These are phyloP conservation scores for Metopolophium dirhodum DNA, from an alignment of 1,140 invertebrate species.

Conservation along the genomic window DNA sequence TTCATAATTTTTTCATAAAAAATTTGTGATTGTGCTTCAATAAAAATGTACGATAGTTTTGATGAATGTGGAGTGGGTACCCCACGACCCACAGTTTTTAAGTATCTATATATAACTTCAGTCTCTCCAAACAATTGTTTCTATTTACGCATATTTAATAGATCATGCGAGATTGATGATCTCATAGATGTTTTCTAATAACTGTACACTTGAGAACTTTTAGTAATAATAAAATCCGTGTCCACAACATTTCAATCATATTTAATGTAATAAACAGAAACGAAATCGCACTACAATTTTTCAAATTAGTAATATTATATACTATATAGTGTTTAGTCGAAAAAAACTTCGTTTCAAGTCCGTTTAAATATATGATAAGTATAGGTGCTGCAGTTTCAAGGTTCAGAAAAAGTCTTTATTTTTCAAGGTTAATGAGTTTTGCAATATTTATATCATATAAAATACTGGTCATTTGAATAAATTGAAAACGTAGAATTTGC, in stretches of 20 bases:
- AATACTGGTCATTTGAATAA: not conserved
- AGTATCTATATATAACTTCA: too few relatives aligned
- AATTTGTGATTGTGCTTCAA: too few relatives aligned
- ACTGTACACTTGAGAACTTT: not conserved
- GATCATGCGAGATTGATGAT: not conserved
- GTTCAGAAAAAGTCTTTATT: not conserved
- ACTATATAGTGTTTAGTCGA: not conserved
- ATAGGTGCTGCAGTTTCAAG: not conserved
- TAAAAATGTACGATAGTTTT: too few relatives aligned
- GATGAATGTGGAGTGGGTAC: too few relatives aligned
- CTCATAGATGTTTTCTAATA: not conserved
- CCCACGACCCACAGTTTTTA: too few relatives aligned
- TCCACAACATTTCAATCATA: not conserved
- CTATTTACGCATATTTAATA: not conserved
- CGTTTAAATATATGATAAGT: not conserved
- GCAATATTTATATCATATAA: not conserved
- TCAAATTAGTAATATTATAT: not conserved
- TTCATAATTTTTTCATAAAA: too few relatives aligned
- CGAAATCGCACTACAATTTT: not conserved
- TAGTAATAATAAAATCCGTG: not conserved
- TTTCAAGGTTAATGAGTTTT: not conserved
- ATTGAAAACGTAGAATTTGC: not conserved
- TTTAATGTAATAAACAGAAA: not conserved
- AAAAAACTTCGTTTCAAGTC: not conserved
- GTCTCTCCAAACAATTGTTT: not conserved